Base-by-base conservation (phyloP, 2,113 vertebrate species). In the Lampris incognitus region DNA sequence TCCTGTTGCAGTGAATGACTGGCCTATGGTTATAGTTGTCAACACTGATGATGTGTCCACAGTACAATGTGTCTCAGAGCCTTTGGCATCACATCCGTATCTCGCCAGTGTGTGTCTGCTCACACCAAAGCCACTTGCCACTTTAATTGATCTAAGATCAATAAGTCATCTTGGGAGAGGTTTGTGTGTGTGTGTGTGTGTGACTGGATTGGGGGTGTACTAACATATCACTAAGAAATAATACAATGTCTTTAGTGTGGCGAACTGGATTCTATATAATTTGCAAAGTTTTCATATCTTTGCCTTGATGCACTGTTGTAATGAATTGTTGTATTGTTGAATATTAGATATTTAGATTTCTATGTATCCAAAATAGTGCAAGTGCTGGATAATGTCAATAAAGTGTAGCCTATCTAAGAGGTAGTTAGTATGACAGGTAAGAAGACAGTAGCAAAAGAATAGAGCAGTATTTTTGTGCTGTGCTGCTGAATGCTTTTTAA, bases 1-100 rank as follows among this genome's bases (percentile, higher is more conserved):
- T 51, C 71, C 78, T 69, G 64, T 70, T 70, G 56, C 59, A 65
- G 62, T 68, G 51, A 46, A 5, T 57, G 77, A 65, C 74, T 66
- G 58, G 13, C n/a, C 11, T 42, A 11, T 1, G 9, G 11, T 64
- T 49, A n/a, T 51, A 38, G 74, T 10, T 55, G 44, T 62, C 68
- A 57, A 49, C 61, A 71, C 71, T 70, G 11, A 63, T 66, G 9
- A 70, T 64, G 36, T 49, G 24, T 42, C 48, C 58, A 63, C 44
- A 63, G 42, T 50, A 46, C 71, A 50, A 2, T 4, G 50, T 56
- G n/a, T 9, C 37, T 64, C 6, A 46, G 6, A 24, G 37, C 59
- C 40, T 10, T 5, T 64, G 66, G 60, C 11, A 13, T 56, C 46
- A 36, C 10, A 50, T 4, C 52, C 11, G 54, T 8, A 42, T 24